A percentile compares a stretch with the other conserved stretches of the same genome.
Evolutionary conservation across 2,888 invertebrate species (phyloP).

Genomic region (Zygaena filipendulae): DNA sequence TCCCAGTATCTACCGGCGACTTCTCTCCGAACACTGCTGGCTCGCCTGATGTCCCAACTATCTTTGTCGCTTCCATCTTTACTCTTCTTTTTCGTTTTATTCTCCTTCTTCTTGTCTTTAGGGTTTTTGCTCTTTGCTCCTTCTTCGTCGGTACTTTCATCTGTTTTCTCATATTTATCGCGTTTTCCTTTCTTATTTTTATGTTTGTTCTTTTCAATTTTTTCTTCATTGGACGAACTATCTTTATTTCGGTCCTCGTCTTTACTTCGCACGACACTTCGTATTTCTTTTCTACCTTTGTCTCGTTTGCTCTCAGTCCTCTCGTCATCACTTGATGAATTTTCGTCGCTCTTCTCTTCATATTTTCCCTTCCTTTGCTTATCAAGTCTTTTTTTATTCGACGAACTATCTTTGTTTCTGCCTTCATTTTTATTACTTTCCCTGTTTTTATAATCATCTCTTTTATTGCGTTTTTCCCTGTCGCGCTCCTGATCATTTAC

Average conservation of each 20-base stretch:
- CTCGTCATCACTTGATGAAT: slow-evolving; percentile 3
- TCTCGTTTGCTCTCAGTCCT: slow-evolving; percentile 2
- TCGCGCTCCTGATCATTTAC: too few relatives aligned
- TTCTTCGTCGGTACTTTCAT: slow-evolving; percentile 7
- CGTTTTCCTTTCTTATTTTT: slow-evolving; percentile 4
- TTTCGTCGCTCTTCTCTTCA: slow-evolving; percentile 3
- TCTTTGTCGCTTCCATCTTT: slow-evolving; percentile 10
- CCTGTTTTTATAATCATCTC: background rate
- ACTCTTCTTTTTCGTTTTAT: slow-evolving; percentile 1
- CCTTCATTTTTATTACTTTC: background rate
- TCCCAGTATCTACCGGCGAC: slow-evolving; percentile 27
- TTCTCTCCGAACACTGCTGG: slow-evolving; percentile 16
- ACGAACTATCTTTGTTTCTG: background rate
- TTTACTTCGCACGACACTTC: background rate
- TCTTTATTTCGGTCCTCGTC: slow-evolving; percentile 5
- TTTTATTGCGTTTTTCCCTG: too few relatives aligned
- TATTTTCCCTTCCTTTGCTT: slow-evolving; percentile 4
- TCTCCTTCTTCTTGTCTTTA: background rate
- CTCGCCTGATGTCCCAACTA: slow-evolving; percentile 26
- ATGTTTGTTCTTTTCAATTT: background rate
- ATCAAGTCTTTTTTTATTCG: slow-evolving; percentile 1
- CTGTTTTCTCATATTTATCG: background rate
- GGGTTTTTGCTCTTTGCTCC: background rate
- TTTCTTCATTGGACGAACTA: background rate
- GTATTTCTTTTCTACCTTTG: slow-evolving; percentile 1